Conservation (phyloP, 2,797 vertebrate species). For the Gymnodraco acuticeps region DNA sequence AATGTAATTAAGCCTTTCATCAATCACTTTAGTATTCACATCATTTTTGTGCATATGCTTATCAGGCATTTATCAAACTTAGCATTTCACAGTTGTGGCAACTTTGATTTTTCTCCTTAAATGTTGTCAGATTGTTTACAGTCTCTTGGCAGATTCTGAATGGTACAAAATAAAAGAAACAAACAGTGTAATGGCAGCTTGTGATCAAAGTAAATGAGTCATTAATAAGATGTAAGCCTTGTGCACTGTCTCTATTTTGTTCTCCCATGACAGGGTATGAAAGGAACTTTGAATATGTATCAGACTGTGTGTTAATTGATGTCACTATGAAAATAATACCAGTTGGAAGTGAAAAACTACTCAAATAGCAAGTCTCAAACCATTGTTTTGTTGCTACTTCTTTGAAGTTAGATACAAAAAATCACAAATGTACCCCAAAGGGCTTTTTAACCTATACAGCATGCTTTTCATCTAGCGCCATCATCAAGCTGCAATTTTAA, state of each 20-base stretch:
- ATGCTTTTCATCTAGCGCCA: no score
- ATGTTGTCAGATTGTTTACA: constrained; percentile 40
- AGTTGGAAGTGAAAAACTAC: constrained; percentile 54
- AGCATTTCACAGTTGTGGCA: constrained; percentile 41
- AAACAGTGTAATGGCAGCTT: constrained; percentile 73
- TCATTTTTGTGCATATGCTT: constrained; percentile 16
- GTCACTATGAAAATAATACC: constrained; percentile 61
- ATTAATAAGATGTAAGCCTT: constrained; percentile 74
- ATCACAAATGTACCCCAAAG: not conserved
- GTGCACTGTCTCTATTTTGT: constrained; percentile 64
- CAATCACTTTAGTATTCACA: constrained; percentile 45
- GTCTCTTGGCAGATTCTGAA: constrained; percentile 65
- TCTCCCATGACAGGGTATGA: constrained; percentile 71
- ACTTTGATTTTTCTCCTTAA: constrained; percentile 39
- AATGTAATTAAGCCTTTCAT: constrained; percentile 60
- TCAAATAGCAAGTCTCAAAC: constrained; percentile 21
- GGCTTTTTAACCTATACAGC: not conserved
- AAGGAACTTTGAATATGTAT: constrained; percentile 73
- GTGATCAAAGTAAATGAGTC: constrained; percentile 80
- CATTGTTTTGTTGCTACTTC: not conserved
- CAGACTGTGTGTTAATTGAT: constrained; percentile 73
- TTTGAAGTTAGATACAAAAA: constrained; percentile 4
- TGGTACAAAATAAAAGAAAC: constrained; percentile 63
- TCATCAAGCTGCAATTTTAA: no score
- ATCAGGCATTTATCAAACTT: constrained; percentile 43